phyloP scores from a whole-genome alignment of 2,888 invertebrate species.

The Bruchidius siliquastri region DNA sequence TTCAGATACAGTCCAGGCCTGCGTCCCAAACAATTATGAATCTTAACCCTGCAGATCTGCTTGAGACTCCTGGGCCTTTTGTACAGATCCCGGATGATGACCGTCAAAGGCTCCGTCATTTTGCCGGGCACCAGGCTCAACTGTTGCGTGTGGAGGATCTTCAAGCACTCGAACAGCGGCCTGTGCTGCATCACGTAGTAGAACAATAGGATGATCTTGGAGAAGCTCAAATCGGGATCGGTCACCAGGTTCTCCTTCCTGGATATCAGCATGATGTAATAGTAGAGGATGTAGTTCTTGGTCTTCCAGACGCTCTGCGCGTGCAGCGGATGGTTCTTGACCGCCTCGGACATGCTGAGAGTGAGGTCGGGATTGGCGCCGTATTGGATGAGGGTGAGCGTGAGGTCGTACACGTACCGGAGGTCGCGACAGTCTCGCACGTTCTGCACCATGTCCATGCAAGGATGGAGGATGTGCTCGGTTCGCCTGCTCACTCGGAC shows the following conservation, averaged over 20 bases:
- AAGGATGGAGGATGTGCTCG: constrained; percentile 66
- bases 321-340: constrained; percentile 42
- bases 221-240: constrained; percentile 60
- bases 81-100: constrained; percentile 59
- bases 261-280: constrained; percentile 66
- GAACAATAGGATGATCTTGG: constrained; percentile 62
- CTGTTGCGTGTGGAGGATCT: constrained; percentile 60
- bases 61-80: constrained; percentile 66
- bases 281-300: constrained; percentile 60
- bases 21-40: constrained; percentile 62
- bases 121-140: constrained; percentile 60
- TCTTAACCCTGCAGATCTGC: constrained; percentile 65
- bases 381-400: constrained; percentile 66
- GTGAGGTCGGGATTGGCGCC: constrained; percentile 70
- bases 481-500: constrained; percentile 56
- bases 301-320: constrained; percentile 53
- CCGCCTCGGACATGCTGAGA: constrained; percentile 49
- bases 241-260: constrained; percentile 60
- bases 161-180: constrained; percentile 64
- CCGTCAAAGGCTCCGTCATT: constrained; percentile 59
- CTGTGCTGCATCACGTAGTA: constrained; percentile 65
- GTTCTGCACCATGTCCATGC: constrained; percentile 65
- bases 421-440: constrained; percentile 64
- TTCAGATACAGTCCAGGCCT: constrained; percentile 61
- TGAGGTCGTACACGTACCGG: constrained; percentile 64